These are phyloP conservation scores for Gallinago stenura DNA, from an alignment of 2,797 vertebrate genomes.

Conservation along the genomic window DNA sequence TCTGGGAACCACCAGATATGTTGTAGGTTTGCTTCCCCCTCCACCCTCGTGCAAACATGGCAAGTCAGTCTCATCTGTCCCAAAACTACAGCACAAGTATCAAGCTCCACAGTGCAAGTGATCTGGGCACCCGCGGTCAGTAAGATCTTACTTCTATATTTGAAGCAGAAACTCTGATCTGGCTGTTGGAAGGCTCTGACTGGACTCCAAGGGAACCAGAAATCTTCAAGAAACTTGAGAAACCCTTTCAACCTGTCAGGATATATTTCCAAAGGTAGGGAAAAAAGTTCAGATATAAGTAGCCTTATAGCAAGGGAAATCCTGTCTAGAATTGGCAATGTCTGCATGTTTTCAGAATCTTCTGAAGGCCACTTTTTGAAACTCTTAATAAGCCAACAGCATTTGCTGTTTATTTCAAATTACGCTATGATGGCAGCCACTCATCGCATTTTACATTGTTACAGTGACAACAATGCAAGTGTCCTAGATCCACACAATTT, in stretches of 20 bases:
- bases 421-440: background rate
- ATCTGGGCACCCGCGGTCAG: background rate
- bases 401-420: conserved; percentile 20
- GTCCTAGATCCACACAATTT: background rate
- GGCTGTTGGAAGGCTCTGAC: background rate
- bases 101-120: background rate
- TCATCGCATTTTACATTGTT: background rate
- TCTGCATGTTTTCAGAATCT: background rate
- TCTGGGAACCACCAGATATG: background rate
- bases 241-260: background rate
- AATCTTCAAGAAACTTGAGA: background rate
- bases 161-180: background rate
- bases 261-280: background rate
- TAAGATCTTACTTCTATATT: background rate
- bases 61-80: background rate
- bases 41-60: background rate
- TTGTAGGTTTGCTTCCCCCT: background rate
- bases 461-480: background rate
- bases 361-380: background rate
- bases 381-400: background rate
- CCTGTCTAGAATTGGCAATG: background rate
- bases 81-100: fast-evolving
- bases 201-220: background rate
- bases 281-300: background rate
- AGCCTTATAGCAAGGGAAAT: background rate